Percentiles rank a stretch among this genome's conserved stretches.
Evolutionary conservation across 2,888 invertebrate species (phyloP).

Genomic region (Ditula angustiorana): DNA sequence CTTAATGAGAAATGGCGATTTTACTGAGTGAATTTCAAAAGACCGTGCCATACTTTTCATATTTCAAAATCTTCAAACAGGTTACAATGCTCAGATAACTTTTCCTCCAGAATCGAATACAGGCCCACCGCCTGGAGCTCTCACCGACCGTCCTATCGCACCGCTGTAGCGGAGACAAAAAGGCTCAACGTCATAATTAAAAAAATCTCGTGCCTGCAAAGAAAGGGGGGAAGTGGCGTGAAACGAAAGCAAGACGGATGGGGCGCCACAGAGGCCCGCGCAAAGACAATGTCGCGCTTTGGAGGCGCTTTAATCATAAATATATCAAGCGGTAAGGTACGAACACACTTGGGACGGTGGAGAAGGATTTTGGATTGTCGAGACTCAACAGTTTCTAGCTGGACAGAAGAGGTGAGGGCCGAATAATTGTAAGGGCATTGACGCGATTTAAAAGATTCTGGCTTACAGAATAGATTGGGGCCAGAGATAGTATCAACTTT

Average conservation of each 20-base stretch:
- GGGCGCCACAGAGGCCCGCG: constrained; percentile 76
- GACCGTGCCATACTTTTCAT: too few species aligned
- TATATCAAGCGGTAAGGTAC: constrained; percentile 76
- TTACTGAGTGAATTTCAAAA: too few species aligned
- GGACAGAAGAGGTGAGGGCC: too few species aligned
- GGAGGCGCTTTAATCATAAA: constrained; percentile 82
- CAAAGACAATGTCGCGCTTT: constrained; percentile 82
- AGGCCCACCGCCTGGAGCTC: constrained; percentile 36
- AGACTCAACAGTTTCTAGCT: too few species aligned
- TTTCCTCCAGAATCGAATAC: constrained; percentile 49
- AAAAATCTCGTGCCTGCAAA: constrained; percentile 84
- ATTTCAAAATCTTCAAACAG: too few species aligned
- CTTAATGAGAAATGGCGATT: too few species aligned
- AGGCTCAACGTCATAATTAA: constrained; percentile 85
- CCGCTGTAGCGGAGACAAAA: constrained; percentile 73
- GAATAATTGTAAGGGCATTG: too few species aligned
- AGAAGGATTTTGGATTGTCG: neutral
- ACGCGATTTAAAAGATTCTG: too few species aligned
- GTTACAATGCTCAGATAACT: too few species aligned
- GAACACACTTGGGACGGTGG: constrained; percentile 47
- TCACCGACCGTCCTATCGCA: constrained; percentile 37
- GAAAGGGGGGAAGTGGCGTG: constrained; percentile 81
- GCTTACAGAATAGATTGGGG: too few species aligned
- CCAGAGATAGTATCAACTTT: too few species aligned
- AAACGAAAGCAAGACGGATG: constrained; percentile 77